Base-by-base conservation (phyloP, 2,888 invertebrate species). In the Drosophila quasianomalipes region DNA sequence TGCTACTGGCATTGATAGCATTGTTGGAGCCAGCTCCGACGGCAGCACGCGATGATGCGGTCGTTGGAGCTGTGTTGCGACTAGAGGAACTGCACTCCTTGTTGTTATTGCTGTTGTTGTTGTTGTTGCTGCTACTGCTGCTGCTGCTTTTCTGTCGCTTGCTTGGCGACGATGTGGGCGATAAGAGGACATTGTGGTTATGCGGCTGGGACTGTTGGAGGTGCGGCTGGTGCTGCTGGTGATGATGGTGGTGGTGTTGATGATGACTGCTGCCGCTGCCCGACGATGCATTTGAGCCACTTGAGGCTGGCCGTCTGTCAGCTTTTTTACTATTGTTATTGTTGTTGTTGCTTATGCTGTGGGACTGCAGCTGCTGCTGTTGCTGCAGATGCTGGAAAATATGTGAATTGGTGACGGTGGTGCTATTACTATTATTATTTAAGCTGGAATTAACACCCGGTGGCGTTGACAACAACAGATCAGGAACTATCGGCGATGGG, bases 401-500 rank as follows among this genome's bases (percentile, higher is more conserved):
- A 69, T 79, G 79, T 52, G 70, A 71, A 67, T 77, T 76, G 63
- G 72, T 74, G 55, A 71, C 75, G 77, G 59, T 75, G 78, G 58
- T 70, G 66, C 65, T 75, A 68, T 81, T 81, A 75, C 59, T 81
- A 67, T 81, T 81, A 75, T 57, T 81, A 69, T 74, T 77, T 54
- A 89, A 65, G 65, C 90, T 87, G 64, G 85, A 84, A 74, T 90
- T 89, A 39, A 89, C 74, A 61, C 92, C 91, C 10, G 93, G 92
- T 37, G 93, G 93, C 68, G 93, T 93, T 54, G 93, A 93, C 54
- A 93, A 77, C 68, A 93, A 79, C 70, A 91, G 84, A 70, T 93
- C 93, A 64, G 93, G 93, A 76, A 93, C 93, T 81, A 93, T 92
- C 78, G 93, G 92, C 26, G 93, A 93, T 41, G 93, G 93, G 63